Conservation (phyloP, 2,888 invertebrate species). For the Polymixis flavicincta region DNA sequence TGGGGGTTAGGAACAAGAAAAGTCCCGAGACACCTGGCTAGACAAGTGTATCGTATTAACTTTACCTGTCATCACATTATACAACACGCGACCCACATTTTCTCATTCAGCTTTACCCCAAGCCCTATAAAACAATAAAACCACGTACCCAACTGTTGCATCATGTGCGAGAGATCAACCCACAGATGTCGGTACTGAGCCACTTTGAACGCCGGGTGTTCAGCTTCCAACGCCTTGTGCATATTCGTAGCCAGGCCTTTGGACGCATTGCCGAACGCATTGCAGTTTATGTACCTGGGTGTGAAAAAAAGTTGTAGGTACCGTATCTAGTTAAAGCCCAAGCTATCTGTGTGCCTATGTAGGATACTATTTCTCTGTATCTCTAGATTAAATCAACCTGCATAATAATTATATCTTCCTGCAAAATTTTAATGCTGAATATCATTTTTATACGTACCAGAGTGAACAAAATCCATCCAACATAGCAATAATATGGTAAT, state of each 20-base stretch:
- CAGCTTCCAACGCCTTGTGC: slow-evolving; percentile 91
- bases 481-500: slow-evolving; percentile 94
- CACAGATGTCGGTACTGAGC: slow-evolving; percentile 93
- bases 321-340: no score
- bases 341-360: no score
- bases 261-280: slow-evolving; percentile 92
- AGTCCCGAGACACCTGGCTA: not conserved
- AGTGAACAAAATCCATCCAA: slow-evolving; percentile 93
- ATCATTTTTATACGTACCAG: slow-evolving; percentile 86
- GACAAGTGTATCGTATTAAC: not conserved
- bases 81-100: not conserved
- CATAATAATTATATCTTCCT: not conserved
- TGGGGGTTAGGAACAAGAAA: not conserved
- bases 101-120: not conserved
- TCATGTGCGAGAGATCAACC: slow-evolving; percentile 94
- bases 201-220: slow-evolving; percentile 92
- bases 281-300: slow-evolving; percentile 91
- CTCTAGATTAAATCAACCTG: not conserved
- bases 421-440: not conserved
- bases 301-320: not conserved
- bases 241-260: slow-evolving; percentile 92
- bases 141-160: slow-evolving; percentile 92
- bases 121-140: slow-evolving; percentile 1
- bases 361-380: not conserved
- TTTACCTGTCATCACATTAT: not conserved